Conservation (phyloP, 1,140 invertebrate genomes). For the Lamellibrachia luymesi region DNA sequence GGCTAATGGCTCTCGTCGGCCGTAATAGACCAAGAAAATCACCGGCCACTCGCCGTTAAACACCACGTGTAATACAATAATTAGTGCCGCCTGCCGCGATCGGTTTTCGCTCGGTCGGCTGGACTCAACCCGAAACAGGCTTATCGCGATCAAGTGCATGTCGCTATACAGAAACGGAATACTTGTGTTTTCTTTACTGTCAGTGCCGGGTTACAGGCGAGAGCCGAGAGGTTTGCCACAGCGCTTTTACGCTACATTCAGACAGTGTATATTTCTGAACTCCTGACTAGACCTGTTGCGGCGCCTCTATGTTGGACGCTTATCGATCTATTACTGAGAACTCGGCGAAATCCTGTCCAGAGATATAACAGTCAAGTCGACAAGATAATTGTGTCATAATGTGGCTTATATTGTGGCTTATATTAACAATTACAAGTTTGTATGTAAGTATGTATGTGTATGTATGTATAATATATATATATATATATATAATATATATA, state of each 20-base stretch:
- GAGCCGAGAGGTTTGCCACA: too few species aligned
- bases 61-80: background rate
- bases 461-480: too few species aligned
- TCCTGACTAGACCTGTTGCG: background rate
- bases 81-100: background rate
- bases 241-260: background rate
- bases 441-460: too few species aligned
- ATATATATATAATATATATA: too few species aligned
- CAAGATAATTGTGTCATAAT: background rate
- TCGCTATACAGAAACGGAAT: background rate
- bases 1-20: background rate
- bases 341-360: background rate
- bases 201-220: background rate
- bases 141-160: slow-evolving; percentile 4
- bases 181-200: background rate
- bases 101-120: background rate
- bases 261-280: background rate
- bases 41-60: background rate
- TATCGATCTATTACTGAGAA: background rate
- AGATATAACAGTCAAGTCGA: background rate
- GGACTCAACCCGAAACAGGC: background rate
- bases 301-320: background rate
- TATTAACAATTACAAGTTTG: too few species aligned
- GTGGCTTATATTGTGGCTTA: too few species aligned
- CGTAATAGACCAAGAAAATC: background rate